phyloP scores from a whole-genome alignment of 2,888 invertebrate species.

The Apamea epomidion region DNA sequence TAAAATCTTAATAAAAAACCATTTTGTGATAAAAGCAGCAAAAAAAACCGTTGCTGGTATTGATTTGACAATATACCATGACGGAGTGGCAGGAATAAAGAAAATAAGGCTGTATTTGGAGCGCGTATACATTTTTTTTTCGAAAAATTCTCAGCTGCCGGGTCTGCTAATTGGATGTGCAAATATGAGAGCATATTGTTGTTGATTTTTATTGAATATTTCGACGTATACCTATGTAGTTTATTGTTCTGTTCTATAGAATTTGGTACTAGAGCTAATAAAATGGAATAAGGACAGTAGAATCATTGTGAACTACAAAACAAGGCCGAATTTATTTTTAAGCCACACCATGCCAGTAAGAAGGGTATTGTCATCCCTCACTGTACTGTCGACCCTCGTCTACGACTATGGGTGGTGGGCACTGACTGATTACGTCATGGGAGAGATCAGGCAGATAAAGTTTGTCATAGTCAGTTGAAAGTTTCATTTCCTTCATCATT shows the following conservation, averaged over 20 bases:
- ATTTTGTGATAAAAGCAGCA: too few species aligned
- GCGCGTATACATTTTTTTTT: too few species aligned
- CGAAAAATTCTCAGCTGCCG: too few species aligned
- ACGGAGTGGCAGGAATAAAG: not conserved
- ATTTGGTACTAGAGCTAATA: too few species aligned
- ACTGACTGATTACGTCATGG: constrained; percentile 35
- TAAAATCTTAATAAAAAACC: not conserved
- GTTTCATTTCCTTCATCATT: too few species aligned
- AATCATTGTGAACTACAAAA: not conserved
- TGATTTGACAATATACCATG: not conserved
- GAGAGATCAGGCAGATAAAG: constrained; percentile 12
- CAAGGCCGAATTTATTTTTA: constrained; percentile 22
- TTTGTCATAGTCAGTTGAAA: not conserved
- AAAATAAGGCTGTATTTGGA: not conserved
- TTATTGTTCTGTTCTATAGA: too few species aligned
- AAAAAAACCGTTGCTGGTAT: not conserved
- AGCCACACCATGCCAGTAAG: constrained; percentile 27
- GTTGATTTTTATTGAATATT: not conserved
- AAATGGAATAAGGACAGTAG: not conserved
- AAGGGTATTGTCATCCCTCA: constrained; percentile 34
- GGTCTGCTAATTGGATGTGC: too few species aligned
- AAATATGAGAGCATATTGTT: not conserved
- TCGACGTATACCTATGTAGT: not conserved
- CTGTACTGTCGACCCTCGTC: constrained; percentile 48
- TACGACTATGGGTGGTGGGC: constrained; percentile 7